Evolutionary conservation across 2,113 vertebrate species (phyloP).

Genomic region (Hyperoodon ampullatus): DNA sequence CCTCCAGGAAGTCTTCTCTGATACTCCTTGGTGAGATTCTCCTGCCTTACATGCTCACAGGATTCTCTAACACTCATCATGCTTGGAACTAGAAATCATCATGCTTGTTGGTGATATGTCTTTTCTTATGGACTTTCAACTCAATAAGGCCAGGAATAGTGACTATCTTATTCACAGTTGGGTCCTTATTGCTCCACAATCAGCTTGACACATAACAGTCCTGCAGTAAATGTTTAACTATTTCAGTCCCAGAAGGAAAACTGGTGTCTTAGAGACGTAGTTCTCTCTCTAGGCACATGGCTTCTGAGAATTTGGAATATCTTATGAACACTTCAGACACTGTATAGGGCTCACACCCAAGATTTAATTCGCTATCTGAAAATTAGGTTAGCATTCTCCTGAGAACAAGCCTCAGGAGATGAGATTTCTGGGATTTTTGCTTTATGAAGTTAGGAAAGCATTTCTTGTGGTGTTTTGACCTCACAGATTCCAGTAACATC

Average conservation of each 20-base stretch:
- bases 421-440: slow-evolving; percentile 40
- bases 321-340: not conserved
- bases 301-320: not conserved
- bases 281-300: not conserved
- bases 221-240: not conserved
- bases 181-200: not conserved
- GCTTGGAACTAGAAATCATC: not conserved
- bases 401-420: slow-evolving; percentile 18
- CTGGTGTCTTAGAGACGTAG: not conserved
- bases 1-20: not conserved
- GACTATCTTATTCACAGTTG: not conserved
- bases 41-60: not conserved
- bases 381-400: slow-evolving; percentile 26
- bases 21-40: not conserved
- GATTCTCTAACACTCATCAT: not conserved
- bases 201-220: not conserved
- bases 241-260: slow-evolving; percentile 19
- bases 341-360: not conserved
- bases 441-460: slow-evolving; percentile 40
- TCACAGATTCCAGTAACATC: slow-evolving; percentile 17
- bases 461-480: slow-evolving; percentile 63
- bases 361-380: slow-evolving; percentile 46
- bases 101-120: not conserved
- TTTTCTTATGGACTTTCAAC: not conserved
- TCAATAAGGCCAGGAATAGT: not conserved